A percentile compares a stretch with the other conserved stretches of the same genome.
These are phyloP conservation scores for Calyptomena viridis DNA, from an alignment of 2,113 vertebrate genomes.

Conservation along the genomic window DNA sequence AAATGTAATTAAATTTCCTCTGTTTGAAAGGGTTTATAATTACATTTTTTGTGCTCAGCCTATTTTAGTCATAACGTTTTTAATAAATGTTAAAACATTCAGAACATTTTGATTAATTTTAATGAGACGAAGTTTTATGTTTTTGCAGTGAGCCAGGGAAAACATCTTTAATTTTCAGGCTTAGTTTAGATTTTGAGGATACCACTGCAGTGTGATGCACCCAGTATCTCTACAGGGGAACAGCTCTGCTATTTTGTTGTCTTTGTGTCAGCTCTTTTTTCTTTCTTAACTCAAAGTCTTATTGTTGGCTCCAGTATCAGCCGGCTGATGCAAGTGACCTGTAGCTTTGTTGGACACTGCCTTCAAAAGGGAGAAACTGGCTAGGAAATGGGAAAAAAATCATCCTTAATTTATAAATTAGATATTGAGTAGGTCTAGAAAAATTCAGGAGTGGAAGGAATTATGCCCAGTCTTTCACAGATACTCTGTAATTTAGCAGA, in stretches of 20 bases:
- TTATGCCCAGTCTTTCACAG: not conserved
- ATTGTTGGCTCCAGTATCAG: not conserved
- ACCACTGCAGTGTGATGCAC: rapidly evolving
- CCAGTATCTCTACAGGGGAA: not conserved
- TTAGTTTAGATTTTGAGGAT: not conserved
- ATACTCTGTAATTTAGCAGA: not conserved
- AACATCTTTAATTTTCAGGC: not conserved
- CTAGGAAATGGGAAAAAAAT: not conserved
- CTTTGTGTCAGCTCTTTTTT: no score
- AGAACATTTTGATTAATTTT: not conserved
- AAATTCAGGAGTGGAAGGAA: not conserved
- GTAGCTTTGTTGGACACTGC: not conserved
- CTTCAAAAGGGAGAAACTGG: not conserved
- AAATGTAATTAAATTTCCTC: not conserved
- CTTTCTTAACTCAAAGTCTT: not conserved
- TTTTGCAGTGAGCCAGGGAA: not conserved
- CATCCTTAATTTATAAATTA: not conserved
- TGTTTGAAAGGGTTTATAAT: not conserved
- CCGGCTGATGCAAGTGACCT: not conserved
- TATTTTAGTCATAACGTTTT: not conserved
- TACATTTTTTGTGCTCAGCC: not conserved
- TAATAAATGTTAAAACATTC: not conserved
- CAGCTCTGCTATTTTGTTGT: not conserved
- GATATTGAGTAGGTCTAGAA: not conserved
- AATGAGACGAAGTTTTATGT: not conserved